Base-by-base conservation (phyloP, 2,113 vertebrate species). In the Octodon degus region DNA sequence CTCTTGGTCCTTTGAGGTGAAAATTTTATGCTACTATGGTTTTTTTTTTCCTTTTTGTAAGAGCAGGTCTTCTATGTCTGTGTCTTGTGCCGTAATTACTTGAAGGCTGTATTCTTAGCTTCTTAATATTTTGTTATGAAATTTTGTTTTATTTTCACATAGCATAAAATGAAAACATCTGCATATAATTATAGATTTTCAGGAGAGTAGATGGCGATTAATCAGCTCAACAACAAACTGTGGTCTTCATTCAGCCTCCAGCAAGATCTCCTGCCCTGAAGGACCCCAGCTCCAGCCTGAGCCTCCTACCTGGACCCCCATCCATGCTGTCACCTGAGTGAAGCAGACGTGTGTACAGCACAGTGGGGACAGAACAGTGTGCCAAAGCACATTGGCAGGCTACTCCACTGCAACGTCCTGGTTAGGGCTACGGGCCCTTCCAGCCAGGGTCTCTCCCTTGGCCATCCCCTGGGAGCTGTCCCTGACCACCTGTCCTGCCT, bases 381-480 rank as follows among this genome's bases (percentile, higher is more conserved):
- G n/a, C n/a, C 8, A 37, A 9, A n/a, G 68, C n/a, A 72, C 16
- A 8, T 17, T 34, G 68, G 68, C n/a, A 37, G 19, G 7, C 34
- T 37, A 1, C 68, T 72, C 34, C 8, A 37, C 68, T 16, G n/a
- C 19, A 9, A n/a, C 4, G n/a, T 8, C n/a, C 68, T 72, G 68
- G n/a, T n/a, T 34, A 70, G 6, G 67, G 6, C 25, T n/a, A 6
- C 5, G 0, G 16, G 19, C 17, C 34, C 7, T 27, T n/a, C 32
- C 67, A 70, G 32, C 12, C 1, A 2, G 14, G 5, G 5, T 27
- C 27, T 67, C 63, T 30, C 63, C 11, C 10, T 67, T 12, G 4
- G 37, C 37, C 3, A 8, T 2, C 25, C 24, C 76, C 76, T 30
- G 24, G 76, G 76, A 79, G 40, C 24, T 19, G 19, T 27, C 43